Evolutionary conservation across 2,113 vertebrate genomes (phyloP), one percentile per base, ranked within the genome.

Genomic region (Eurypyga helias): DNA sequence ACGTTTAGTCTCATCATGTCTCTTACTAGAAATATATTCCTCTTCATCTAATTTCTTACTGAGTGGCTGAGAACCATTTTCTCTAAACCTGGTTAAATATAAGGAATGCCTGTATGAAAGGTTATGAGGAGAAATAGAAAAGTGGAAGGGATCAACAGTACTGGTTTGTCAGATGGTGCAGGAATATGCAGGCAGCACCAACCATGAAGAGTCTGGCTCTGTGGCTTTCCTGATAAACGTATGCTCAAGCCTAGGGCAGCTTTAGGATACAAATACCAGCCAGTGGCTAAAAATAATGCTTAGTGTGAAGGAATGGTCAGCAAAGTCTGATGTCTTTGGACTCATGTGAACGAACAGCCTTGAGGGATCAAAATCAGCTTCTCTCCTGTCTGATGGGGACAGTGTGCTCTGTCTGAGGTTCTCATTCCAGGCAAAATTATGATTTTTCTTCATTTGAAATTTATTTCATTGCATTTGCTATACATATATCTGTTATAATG

Each of bases 91-190:
- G 17, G 38, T 21, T 55, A 64, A 61, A 69, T 34, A 31, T 11
- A 34, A 90, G 28, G 4, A 72, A 38, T 34, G 4, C 0, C 11
- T 3, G 17, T 28, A 29, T 84, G 31, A 78, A 75, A 55, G 20
- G 9, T 69, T 34, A 28, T 25, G 31, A n/a, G 13, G 34, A 41
- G 4, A 92, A 62, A 77, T 3, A 49, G 5, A 5, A 46, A 51
- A 51, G 19, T 24, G 29, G 45, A 78, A 19, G 17, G 21, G 8
- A 69, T 7, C 6, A 64, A n/a, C 0, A 2, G 0, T 58, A 5
- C 36, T 81, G 11, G 0, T 33, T 82, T 79, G 14, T 87, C 46
- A 90, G 52, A 38, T 23, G 12, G 9, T 24, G 17, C 9, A 60
- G 61, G 13, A 84, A 46, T 18, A 51, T 11, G 9, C 28, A 77